Conservation (phyloP, 2,797 vertebrate species). For the Pelodytes ibericus region DNA sequence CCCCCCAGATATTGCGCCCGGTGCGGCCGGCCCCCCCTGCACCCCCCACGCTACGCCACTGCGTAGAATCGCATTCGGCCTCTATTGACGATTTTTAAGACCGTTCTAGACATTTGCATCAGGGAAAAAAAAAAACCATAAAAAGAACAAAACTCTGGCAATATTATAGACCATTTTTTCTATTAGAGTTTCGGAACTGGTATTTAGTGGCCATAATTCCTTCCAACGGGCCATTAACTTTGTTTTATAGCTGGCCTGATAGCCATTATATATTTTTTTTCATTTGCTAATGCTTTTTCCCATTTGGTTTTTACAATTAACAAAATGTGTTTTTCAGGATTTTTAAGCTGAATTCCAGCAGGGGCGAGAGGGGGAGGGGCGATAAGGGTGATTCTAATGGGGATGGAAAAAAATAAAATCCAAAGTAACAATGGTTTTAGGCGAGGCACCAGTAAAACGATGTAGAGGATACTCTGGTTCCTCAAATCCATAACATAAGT, state of each 20-base stretch:
- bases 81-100: constrained; percentile 62
- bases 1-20: too few species aligned
- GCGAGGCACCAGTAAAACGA: too few species aligned
- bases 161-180: constrained; percentile 63
- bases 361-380: constrained; percentile 63
- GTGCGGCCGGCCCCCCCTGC: too few species aligned
- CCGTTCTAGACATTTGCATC: constrained; percentile 60
- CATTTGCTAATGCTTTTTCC: constrained; percentile 71
- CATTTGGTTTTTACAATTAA: constrained; percentile 75
- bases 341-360: constrained; percentile 54
- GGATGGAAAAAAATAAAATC: too few species aligned
- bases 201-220: constrained; percentile 78
- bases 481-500: too few species aligned
- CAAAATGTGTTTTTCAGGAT: constrained; percentile 58
- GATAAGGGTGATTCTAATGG: constrained; percentile 55
- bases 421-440: too few species aligned
- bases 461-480: too few species aligned
- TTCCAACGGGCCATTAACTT: constrained; percentile 77
- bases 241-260: constrained; percentile 78
- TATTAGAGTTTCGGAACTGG: constrained; percentile 70
- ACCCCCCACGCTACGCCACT: too few species aligned
- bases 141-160: constrained; percentile 55
- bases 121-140: constrained; percentile 7
- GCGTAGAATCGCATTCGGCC: constrained; percentile 60
- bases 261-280: constrained; percentile 74